Evolutionary conservation across 2,888 invertebrate genomes (phyloP).

Genomic region (Phania funesta): DNA sequence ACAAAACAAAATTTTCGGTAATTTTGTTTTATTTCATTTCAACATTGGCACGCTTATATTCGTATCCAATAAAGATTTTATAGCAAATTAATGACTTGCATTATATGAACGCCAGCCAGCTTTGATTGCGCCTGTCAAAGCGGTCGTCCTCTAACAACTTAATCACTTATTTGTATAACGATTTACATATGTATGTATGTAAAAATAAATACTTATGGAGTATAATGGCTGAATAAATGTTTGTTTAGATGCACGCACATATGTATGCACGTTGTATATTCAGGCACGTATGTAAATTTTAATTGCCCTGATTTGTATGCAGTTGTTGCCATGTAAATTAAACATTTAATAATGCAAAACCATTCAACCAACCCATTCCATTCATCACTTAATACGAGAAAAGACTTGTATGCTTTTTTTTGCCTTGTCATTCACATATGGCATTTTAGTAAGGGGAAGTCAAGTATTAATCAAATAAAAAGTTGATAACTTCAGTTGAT

Average conservation of each 20-base stretch:
- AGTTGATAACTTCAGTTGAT: no score
- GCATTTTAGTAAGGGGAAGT: background rate
- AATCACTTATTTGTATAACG: slow-evolving; percentile 11
- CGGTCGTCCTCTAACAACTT: slow-evolving; percentile 57
- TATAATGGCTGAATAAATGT: no score
- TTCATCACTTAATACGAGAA: slow-evolving; percentile 23
- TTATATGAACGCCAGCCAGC: slow-evolving; percentile 14
- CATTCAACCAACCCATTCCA: background rate
- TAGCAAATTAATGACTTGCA: slow-evolving; percentile 39
- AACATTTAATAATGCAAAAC: slow-evolving; percentile 50
- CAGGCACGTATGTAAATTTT: slow-evolving; percentile 24
- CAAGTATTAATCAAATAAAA: slow-evolving; percentile 35
- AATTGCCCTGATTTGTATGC: slow-evolving; percentile 48
- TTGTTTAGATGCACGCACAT: no score
- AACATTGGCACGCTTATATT: background rate
- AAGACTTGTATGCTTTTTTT: slow-evolving; percentile 29
- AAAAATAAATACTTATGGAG: no score
- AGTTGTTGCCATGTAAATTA: slow-evolving; percentile 52
- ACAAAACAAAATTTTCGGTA: no score
- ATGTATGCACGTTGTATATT: background rate
- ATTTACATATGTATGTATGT: no score
- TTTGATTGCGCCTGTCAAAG: slow-evolving; percentile 39
- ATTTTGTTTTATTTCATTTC: no score
- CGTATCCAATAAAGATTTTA: slow-evolving; percentile 32
- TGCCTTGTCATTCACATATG: background rate